phyloP scores from a whole-genome alignment of 2,113 vertebrate genomes.

The Emydura subglobosa region DNA sequence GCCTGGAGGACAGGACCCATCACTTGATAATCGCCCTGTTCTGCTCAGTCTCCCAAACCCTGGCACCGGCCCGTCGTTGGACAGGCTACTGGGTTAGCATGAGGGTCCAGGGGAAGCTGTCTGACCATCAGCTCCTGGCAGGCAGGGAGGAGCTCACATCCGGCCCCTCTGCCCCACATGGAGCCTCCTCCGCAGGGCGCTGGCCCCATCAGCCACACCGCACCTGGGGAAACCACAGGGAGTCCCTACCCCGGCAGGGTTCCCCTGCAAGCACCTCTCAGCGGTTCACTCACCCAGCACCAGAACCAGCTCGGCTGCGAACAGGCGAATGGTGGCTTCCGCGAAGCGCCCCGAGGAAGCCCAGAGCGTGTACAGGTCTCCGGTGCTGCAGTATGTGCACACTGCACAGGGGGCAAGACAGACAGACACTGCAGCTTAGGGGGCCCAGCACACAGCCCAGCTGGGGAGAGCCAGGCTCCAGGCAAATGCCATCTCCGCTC shows the following conservation, averaged over 20 bases:
- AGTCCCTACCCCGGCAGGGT: not conserved
- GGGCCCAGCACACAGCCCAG: not conserved
- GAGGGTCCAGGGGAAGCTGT: not conserved
- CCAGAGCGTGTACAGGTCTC: constrained; percentile 94
- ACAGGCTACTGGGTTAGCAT: too few relatives aligned
- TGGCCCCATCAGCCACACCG: not conserved
- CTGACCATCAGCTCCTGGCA: too few relatives aligned
- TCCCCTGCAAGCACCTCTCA: not conserved
- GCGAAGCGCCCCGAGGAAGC: constrained; percentile 83
- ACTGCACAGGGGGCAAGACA: constrained; percentile 75
- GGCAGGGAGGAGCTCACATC: too few relatives aligned
- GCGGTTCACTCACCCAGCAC: constrained; percentile 87
- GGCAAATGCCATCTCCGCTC: not conserved
- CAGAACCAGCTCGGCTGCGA: constrained; percentile 91
- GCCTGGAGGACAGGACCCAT: too few relatives aligned
- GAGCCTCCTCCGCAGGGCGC: not conserved
- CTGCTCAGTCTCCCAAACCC: accelerated
- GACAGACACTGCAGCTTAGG: accelerated
- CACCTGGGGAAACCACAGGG: not conserved
- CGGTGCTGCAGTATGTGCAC: constrained; percentile 94
- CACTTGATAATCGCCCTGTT: too few relatives aligned
- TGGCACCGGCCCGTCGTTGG: accelerated
- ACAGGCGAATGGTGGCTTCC: constrained; percentile 88
- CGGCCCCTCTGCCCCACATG: not conserved
- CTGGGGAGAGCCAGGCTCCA: not conserved